Conservation (phyloP, 35 echinoderm and acorn worm genomes). For the Holothuria glaberrima region DNA sequence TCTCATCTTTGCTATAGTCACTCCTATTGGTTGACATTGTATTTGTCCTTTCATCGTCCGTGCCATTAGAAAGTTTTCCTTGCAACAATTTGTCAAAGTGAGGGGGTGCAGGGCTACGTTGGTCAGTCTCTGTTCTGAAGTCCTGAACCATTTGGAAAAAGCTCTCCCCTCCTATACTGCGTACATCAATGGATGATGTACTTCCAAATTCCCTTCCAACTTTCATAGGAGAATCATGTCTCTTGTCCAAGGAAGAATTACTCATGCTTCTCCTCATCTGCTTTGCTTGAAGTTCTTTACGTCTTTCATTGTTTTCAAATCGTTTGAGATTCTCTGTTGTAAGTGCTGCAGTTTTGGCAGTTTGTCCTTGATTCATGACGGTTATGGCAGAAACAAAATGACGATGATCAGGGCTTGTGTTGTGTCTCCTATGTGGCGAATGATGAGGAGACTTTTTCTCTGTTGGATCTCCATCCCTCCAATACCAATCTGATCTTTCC, state of each 20-base stretch:
- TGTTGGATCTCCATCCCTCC: conserved; percentile 66
- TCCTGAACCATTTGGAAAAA: conserved; percentile 98
- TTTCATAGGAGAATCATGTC: not conserved
- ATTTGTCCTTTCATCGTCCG: conserved; percentile 44
- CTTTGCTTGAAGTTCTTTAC: conserved; percentile 51
- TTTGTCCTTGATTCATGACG: conserved; percentile 59
- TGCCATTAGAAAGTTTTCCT: conserved; percentile 61
- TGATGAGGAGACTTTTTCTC: conserved; percentile 64
- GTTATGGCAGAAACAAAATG: conserved; percentile 78
- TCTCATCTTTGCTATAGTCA: conserved; percentile 33
- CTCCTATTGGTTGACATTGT: conserved; percentile 28
- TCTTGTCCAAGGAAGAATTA: conserved; percentile 91
- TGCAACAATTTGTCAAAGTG: conserved; percentile 91
- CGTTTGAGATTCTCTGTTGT: conserved; percentile 86
- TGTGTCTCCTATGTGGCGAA: conserved; percentile 79
- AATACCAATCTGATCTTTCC: conserved; percentile 64
- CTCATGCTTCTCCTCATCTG: conserved; percentile 81
- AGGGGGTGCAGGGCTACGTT: conserved; percentile 93
- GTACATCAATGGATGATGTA: conserved; percentile 88
- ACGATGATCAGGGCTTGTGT: conserved; percentile 86
- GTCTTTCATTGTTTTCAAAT: conserved; percentile 66
- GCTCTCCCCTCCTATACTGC: conserved; percentile 88
- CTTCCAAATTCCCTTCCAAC: conserved; percentile 84
- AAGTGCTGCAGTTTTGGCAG: conserved; percentile 71
- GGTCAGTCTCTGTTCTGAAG: conserved; percentile 82